A percentile compares a stretch with the other conserved stretches of the same genome.
These are phyloP conservation scores for Rhodinocichla rosea DNA, from an alignment of 2,113 vertebrate species.

Conservation along the genomic window DNA sequence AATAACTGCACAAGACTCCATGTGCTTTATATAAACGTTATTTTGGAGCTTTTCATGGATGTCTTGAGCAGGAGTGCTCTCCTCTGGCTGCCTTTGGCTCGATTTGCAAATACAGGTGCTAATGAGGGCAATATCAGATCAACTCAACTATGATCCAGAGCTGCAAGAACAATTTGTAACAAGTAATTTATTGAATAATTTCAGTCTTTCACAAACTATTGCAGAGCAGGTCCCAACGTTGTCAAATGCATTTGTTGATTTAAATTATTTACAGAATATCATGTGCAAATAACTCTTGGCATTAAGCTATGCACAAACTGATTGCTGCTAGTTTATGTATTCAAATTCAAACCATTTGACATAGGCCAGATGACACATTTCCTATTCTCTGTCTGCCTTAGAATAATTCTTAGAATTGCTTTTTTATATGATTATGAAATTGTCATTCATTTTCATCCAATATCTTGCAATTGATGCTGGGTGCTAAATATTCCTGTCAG, in stretches of 20 bases:
- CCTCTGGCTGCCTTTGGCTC: not conserved
- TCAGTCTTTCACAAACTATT: not conserved
- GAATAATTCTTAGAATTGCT: not conserved
- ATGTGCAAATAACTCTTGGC: not conserved
- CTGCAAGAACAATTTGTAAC: not conserved
- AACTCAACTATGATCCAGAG: not conserved
- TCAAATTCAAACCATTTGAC: not conserved
- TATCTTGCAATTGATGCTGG: not conserved
- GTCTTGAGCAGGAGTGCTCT: not conserved
- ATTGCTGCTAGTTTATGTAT: not conserved
- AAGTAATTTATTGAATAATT: constrained; percentile 1
- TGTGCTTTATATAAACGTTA: not conserved
- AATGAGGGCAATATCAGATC: not conserved
- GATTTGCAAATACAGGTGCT: not conserved
- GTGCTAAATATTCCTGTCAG: constrained; percentile 3
- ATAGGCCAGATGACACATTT: constrained; percentile 2
- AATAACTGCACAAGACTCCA: not conserved
- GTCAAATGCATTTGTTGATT: not conserved
- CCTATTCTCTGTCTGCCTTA: not conserved
- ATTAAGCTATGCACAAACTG: not conserved
- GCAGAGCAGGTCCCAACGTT: not conserved
- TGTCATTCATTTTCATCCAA: not conserved
- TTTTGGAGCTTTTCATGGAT: not conserved
- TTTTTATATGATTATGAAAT: not conserved
- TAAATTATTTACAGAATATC: constrained; percentile 14